Percentiles rank a stretch among this genome's conserved stretches.
Evolutionary conservation across 2,113 vertebrate species (phyloP).

Genomic region (Actinemys pallida): DNA sequence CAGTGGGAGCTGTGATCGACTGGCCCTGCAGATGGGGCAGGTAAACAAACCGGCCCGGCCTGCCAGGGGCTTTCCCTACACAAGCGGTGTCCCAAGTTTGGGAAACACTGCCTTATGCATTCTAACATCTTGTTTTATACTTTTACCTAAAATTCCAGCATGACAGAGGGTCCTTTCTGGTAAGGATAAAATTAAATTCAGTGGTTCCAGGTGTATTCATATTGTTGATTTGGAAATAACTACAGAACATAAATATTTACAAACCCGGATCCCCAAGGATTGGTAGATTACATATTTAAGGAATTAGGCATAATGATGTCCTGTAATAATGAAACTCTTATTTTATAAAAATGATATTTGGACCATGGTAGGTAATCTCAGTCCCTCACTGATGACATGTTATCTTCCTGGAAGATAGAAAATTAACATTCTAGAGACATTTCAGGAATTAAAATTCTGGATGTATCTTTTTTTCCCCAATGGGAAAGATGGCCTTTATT

Average conservation of each 20-base stretch:
- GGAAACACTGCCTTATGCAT: neutral
- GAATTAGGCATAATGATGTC: neutral
- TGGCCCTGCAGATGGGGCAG: too few species aligned
- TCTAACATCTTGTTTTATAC: neutral
- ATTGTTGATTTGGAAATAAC: neutral
- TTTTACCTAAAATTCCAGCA: neutral
- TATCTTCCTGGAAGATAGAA: neutral
- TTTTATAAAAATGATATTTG: neutral
- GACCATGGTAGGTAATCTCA: neutral
- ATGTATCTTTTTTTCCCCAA: neutral
- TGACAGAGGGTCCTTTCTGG: neutral
- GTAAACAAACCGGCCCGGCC: too few species aligned
- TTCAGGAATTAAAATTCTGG: neutral
- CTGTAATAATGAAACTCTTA: neutral
- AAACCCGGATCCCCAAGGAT: neutral
- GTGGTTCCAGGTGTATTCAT: neutral
- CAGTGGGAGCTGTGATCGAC: too few species aligned
- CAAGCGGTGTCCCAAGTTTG: too few species aligned
- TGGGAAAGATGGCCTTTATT: neutral
- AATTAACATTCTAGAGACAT: neutral
- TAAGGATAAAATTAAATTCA: neutral
- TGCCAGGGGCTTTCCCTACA: too few species aligned
- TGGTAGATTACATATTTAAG: neutral
- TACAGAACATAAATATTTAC: neutral
- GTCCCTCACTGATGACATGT: neutral